Base-by-base conservation (phyloP, 2,113 vertebrate species). In the Axis porcinus region DNA sequence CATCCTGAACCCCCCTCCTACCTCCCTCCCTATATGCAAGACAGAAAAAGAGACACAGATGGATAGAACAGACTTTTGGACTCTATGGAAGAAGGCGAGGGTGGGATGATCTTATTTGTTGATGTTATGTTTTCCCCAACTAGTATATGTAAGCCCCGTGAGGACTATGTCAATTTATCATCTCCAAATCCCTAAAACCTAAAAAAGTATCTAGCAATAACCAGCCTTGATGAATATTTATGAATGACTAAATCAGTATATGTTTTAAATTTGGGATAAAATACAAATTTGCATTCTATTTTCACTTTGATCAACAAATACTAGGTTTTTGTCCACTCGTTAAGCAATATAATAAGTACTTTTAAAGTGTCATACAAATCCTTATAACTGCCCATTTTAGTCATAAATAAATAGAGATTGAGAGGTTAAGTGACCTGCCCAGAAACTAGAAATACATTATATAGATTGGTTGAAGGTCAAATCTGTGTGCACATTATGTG, bases 231-330 rank as follows among this genome's bases (percentile, higher is more conserved):
- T 86, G 67, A 91, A 96, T 92, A 91, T 55, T 84, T 90, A 89
- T 67, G 43, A 91, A 6, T 62, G 28, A 21, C 25, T 21, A 43
- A 17, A 82, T 86, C 7, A 45, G 4, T 60, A 76, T 47, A 74
- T 6, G 5, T 58, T 55, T 47, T 55, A 50, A 84, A 54, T 67
- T 85, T 64, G 9, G 16, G 5, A 76, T 52, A 91, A 95, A 87
- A 93, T 40, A 62, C 16, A 79, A n/a, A 28, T n/a, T 36, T 52
- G 13, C 7, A 14, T 81, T 93, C 4, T 33, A 13, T 60, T 95
- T 94, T 93, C 27, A 91, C 70, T 85, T 57, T 88, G 45, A 91
- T 5, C 30, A 94, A 82, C 13, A 60, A 67, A 85, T 84, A 23
- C 14, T 52, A 25, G 5, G 1, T 21, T 25, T 3, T 82, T n/a